These are phyloP conservation scores for Ellobius talpinus DNA, from an alignment of 2,113 vertebrate species.

Conservation along the genomic window DNA sequence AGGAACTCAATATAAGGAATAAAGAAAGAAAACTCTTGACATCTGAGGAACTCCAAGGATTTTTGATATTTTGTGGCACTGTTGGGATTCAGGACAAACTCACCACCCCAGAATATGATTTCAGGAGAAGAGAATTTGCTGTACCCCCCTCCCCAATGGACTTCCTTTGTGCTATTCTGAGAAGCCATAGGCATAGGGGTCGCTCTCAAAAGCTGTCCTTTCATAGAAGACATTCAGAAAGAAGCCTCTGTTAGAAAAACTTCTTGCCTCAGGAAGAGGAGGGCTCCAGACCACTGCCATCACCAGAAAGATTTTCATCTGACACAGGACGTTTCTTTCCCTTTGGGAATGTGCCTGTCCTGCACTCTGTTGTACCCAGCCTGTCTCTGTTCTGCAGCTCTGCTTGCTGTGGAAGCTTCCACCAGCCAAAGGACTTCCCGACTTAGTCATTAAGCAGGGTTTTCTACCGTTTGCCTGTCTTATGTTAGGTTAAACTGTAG, in stretches of 20 bases:
- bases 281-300: background rate
- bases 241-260: background rate
- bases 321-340: background rate
- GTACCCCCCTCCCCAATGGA: background rate
- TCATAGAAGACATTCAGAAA: background rate
- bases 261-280: background rate
- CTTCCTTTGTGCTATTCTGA: background rate
- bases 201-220: background rate
- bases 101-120: background rate
- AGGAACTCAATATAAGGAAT: background rate
- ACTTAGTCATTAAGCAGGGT: background rate
- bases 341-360: background rate
- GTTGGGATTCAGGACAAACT: background rate
- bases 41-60: background rate
- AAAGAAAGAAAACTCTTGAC: background rate
- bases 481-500: background rate
- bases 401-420: background rate
- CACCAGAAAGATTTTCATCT: background rate
- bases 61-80: background rate
- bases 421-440: background rate
- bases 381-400: background rate
- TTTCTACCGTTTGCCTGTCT: background rate
- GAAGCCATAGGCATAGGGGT: background rate
- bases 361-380: background rate
- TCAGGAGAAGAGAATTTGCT: background rate